A percentile compares a stretch with the other conserved stretches of the same genome.
Evolutionary conservation across 30 jellyfish, hydroid and myxozoan genomes (phyloP).

Genomic region (Turritopsis rubra): DNA sequence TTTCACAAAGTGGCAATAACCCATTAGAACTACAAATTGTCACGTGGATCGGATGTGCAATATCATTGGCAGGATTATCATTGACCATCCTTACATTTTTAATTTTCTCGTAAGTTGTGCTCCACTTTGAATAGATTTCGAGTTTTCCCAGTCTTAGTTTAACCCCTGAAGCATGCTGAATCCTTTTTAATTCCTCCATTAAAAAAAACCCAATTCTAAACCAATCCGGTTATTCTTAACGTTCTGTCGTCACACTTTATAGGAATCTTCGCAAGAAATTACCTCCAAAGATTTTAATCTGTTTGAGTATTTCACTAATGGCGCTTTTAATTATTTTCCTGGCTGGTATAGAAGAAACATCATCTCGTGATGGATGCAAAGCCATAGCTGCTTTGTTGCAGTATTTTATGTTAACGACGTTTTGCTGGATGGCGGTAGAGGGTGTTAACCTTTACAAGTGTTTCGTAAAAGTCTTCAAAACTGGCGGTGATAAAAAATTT

Average conservation of each 20-base stretch:
- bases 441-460: constrained; percentile 73
- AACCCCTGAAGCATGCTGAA: too few relatives aligned
- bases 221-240: too few relatives aligned
- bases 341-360: constrained; percentile 61
- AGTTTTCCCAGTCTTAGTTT: too few relatives aligned
- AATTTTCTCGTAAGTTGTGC: constrained; percentile 22
- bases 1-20: constrained; percentile 27
- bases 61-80: constrained; percentile 29
- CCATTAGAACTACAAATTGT: constrained; percentile 40
- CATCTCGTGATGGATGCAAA: constrained; percentile 58
- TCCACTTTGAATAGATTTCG: neutral
- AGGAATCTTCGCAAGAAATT: constrained; percentile 69
- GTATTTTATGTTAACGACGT: constrained; percentile 63
- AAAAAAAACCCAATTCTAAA: neutral
- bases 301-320: constrained; percentile 63
- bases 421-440: constrained; percentile 90
- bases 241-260: too few relatives aligned
- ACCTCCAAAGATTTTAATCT: constrained; percentile 81
- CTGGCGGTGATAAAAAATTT: constrained; percentile 12
- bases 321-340: constrained; percentile 50
- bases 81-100: constrained; percentile 25
- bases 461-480: constrained; percentile 51
- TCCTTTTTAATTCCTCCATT: too few relatives aligned
- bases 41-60: constrained; percentile 50
- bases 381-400: constrained; percentile 66